Evolutionary conservation across 2,888 invertebrate species (phyloP).

Genomic region (Pilophorus perplexus): DNA sequence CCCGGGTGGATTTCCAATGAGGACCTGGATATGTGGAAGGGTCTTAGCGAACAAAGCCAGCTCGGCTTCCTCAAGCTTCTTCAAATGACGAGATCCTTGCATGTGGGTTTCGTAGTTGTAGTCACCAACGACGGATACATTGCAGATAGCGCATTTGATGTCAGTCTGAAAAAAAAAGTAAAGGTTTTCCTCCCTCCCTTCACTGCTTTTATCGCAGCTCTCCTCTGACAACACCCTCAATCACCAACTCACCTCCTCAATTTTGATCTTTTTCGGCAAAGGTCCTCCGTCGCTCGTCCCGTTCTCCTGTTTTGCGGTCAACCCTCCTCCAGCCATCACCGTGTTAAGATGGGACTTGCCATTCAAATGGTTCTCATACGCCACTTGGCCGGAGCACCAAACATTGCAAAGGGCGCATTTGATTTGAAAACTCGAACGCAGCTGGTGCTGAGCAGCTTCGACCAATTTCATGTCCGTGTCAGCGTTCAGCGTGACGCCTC

Average conservation of each 20-base stretch:
- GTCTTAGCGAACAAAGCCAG: no score
- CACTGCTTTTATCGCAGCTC: no score
- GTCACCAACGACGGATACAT: neutral
- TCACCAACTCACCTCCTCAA: neutral
- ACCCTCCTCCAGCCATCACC: neutral
- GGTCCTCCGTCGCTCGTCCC: neutral
- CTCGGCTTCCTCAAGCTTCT: no score
- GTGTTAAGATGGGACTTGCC: neutral
- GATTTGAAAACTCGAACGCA: no score
- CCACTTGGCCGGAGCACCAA: neutral
- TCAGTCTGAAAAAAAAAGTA: no score
- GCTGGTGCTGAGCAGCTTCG: no score
- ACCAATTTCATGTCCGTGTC: no score
- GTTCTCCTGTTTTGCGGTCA: neutral
- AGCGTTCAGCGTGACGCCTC: no score
- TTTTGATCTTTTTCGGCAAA: neutral
- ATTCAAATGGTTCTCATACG: neutral
- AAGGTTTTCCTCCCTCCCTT: no score
- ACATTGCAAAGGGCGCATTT: constrained; percentile 3
- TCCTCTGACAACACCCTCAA: neutral
- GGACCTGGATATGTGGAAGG: no score
- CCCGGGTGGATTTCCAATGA: no score
- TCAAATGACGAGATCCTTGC: neutral
- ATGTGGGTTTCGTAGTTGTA: neutral
- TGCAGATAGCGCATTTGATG: neutral